Evolutionary conservation across 2,113 vertebrate genomes (phyloP), one percentile per base, ranked within the genome.

Genomic region (Bombycilla garrulus): DNA sequence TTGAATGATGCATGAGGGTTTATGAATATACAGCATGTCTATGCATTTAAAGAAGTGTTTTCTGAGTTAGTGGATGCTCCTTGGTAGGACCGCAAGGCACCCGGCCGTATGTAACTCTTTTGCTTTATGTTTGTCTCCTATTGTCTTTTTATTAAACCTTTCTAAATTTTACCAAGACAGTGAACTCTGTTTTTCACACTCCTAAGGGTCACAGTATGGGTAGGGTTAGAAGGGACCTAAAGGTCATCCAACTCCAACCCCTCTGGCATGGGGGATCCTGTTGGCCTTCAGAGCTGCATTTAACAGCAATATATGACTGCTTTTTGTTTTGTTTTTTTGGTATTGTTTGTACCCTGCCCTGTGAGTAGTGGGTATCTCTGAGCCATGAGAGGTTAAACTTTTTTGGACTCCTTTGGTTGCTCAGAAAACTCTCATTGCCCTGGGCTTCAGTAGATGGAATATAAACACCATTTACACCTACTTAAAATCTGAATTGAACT

Each of bases 401-500:
- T 51, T 58, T 40, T 54, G 44, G 56, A 71, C 44, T 83, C 20
- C 12, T 5, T 3, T n/a, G 4, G 12, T 24, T 78, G 60, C 64
- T 94, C 45, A 56, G 60, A 86, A 88, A 78, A 60, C 21, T 86
- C 38, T n/a, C 0, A 0, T 51, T 83, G 76, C 56, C 17, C 60
- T 71, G 38, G 26, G 56, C 53, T 92, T 73, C 1, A n/a, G 1
- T 24, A 78, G 76, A 50, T 90, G 73, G 93, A 95, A 81, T 67
- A 88, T 74, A 94, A 92, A 74, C 56, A 86, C 69, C 60, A 71
- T 88, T 96, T 92, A 71, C n/a, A 78, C 92, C 76, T 94, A 72
- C 82, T 94, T 95, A 94, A 95, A 86, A 78, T 86, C 65, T 64
- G 72, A 93, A 93, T 53, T 88, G 88, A 81, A 94, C 67, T 93